Conservation (phyloP, 2,888 invertebrate species). For the Sphaerolaimus hirsutus region DNA sequence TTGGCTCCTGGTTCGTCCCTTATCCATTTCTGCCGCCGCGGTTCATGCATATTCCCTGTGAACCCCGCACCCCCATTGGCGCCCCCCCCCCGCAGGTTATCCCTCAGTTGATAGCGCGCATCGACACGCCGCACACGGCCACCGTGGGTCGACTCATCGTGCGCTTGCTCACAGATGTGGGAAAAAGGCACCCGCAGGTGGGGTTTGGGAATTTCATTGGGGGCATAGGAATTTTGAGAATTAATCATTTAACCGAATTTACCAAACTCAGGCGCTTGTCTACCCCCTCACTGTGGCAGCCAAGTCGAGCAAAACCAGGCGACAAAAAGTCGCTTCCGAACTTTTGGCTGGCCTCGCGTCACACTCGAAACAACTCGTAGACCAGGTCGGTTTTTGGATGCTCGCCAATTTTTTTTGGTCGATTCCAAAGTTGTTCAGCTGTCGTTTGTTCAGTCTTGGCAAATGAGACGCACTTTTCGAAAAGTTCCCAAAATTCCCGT, state of each 20-base stretch:
- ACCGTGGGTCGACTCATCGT: conserved; percentile 71
- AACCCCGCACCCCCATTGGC: not conserved
- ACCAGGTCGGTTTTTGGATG: too few relatives aligned
- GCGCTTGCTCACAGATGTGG: conserved; percentile 75
- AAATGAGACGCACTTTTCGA: too few relatives aligned
- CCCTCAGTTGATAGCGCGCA: conserved; percentile 87
- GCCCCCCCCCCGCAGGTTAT: conserved; percentile 44
- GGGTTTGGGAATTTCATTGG: too few relatives aligned
- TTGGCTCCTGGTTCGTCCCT: conserved; percentile 56
- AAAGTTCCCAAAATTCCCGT: too few relatives aligned
- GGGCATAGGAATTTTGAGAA: not conserved
- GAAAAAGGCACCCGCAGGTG: conserved; percentile 76
- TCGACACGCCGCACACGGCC: conserved; percentile 60
- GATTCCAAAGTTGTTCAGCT: not conserved
- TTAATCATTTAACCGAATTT: not conserved
- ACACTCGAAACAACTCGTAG: conserved; percentile 65
- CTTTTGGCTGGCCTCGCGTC: conserved; percentile 84
- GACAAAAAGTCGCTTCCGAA: conserved; percentile 71
- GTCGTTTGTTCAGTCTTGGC: too few relatives aligned
- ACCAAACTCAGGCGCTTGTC: conserved; percentile 45
- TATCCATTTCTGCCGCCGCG: too few relatives aligned
- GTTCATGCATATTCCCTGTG: not conserved
- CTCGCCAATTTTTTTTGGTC: not conserved
- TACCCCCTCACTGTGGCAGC: conserved; percentile 92
- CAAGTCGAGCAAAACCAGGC: conserved; percentile 60